Conservation (phyloP, 2,888 invertebrate genomes). For the Rotaria macrura region DNA sequence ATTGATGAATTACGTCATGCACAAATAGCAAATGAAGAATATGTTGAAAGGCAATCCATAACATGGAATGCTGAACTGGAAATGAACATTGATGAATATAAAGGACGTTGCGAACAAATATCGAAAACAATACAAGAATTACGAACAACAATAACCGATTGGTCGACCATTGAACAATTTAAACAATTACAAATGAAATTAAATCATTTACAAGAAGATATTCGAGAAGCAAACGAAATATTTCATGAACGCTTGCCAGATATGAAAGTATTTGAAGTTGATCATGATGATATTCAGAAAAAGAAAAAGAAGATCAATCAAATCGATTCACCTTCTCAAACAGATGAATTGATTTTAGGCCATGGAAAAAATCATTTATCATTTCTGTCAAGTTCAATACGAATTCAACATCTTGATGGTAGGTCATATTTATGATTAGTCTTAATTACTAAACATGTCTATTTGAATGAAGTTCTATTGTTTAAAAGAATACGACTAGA, state of each 20-base stretch:
- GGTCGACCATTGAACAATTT: slow-evolving; percentile 19
- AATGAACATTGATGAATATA: not conserved
- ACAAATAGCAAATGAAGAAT: not conserved
- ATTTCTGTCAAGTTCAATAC: not conserved
- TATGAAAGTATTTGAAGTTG: not conserved
- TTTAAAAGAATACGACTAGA: no score
- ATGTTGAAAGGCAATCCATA: not conserved
- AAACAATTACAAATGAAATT: slow-evolving; percentile 4
- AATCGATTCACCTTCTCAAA: slow-evolving; percentile 2
- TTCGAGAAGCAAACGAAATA: not conserved
- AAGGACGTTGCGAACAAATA: not conserved
- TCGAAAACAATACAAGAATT: not conserved
- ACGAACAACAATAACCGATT: not conserved
- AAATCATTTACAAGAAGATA: not conserved
- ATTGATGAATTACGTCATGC: not conserved
- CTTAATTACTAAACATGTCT: no score
- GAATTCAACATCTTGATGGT: not conserved
- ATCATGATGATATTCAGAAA: not conserved
- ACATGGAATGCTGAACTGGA: not conserved
- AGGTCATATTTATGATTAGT: not conserved
- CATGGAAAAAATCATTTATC: not conserved
- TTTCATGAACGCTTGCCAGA: not conserved
- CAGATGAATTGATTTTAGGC: not conserved
- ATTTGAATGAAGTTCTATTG: no score
- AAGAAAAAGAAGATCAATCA: not conserved